Evolutionary conservation across 2,113 vertebrate species (phyloP).

Genomic region (Archilochus colubris): DNA sequence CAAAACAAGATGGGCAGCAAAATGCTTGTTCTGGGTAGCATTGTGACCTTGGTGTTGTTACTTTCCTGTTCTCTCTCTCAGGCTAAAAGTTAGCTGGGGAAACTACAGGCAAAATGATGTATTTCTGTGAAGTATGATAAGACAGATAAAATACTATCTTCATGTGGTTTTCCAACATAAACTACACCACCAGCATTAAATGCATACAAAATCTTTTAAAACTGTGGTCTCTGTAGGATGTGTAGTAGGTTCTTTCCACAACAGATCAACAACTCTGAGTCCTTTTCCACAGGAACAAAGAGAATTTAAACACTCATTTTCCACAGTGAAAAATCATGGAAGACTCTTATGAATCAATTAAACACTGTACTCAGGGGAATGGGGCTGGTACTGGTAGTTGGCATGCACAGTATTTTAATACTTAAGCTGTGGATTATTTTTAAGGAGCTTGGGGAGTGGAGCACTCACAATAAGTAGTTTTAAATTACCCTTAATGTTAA

Average conservation of each 20-base stretch:
- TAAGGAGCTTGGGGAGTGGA: not conserved
- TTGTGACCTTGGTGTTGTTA: not conserved
- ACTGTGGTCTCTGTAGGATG: accelerated
- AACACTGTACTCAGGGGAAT: not conserved
- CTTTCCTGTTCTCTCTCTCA: not conserved
- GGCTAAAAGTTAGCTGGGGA: not conserved
- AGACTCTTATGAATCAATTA: not conserved
- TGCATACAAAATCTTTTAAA: not conserved
- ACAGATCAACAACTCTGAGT: not conserved
- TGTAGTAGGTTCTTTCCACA: not conserved
- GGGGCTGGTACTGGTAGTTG: not conserved
- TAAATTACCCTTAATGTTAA: not conserved
- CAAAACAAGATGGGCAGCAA: not conserved
- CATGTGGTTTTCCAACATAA: not conserved
- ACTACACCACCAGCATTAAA: not conserved
- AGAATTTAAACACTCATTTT: not conserved
- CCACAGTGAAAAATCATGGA: not conserved
- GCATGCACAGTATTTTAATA: not conserved
- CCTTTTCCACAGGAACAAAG: not conserved
- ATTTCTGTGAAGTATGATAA: too few relatives aligned
- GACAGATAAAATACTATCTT: not conserved
- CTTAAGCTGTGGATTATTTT: not conserved
- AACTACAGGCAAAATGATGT: not conserved
- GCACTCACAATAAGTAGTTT: not conserved
- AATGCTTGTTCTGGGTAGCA: not conserved